Evolutionary conservation across 2,113 vertebrate species (phyloP), one percentile per base, ranked within the genome.

Genomic region (Corynorhinus townsendii): DNA sequence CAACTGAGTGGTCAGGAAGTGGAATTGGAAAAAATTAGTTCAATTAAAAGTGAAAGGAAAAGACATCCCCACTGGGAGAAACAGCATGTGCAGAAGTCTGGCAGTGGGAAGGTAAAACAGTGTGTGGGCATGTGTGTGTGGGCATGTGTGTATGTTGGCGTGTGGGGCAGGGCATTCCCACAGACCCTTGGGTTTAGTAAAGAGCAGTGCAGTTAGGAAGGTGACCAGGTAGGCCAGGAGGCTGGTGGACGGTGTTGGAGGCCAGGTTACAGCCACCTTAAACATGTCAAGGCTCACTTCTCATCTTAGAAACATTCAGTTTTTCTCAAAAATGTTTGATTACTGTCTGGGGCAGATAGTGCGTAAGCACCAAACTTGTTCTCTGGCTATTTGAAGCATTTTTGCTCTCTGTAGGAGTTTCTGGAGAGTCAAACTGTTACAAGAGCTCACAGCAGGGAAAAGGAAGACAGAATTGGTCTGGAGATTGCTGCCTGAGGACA

Each of bases 391-490:
- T 93, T 93, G 93, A 97, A 96, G 93, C 91, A 94, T 72, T 97
- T 97, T 90, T 87, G 59, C 96, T 96, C 93, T 97, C 95, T 56
- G 84, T 93, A 69, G 95, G 95, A 95, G 86, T 93, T 97, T 94
- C 93, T 90, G 68, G 88, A 89, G 68, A 97, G 96, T 92, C 95
- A 94, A 92, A 97, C 92, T 93, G 90, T 90, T 97, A 95, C 85
- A 96, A 95, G 87, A 80, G 87, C 86, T 97, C 96, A 95, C 94
- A 97, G 96, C 94, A 92, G 96, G 96, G 59, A 91, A 96, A 88
- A 96, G 93, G 97, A 94, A 86, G 94, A 73, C 73, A 84, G 81
- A 92, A 94, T 94, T 88, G 92, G 90, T 72, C 90, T 97, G 87
- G 77, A 96, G 87, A 93, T 96, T 96, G 96, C 90, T 95, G 87